Conservation (phyloP, 2,888 invertebrate species). For the Mythimna lalbum region DNA sequence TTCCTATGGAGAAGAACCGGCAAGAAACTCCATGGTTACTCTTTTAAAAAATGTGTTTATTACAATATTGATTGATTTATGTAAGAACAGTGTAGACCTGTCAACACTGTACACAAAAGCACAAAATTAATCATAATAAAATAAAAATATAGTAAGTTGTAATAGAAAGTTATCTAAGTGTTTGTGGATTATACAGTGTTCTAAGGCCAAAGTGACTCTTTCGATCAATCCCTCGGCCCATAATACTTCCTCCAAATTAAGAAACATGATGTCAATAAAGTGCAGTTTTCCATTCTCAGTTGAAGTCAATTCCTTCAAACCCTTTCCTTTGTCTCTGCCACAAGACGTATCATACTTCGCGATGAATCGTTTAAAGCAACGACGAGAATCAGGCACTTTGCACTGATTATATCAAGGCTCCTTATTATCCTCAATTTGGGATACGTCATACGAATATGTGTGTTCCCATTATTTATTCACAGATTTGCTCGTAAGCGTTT, state of each 20-base stretch:
- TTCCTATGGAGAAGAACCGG: too few species aligned
- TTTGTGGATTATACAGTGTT: too few species aligned
- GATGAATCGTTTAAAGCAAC: constrained; percentile 13
- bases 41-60: too few species aligned
- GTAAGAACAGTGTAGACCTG: too few species aligned
- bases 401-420: constrained; percentile 44
- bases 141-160: too few species aligned
- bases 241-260: neutral
- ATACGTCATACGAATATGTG: constrained; percentile 42
- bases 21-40: too few species aligned
- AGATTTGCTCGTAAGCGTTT: constrained; percentile 70
- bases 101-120: too few species aligned
- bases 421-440: constrained; percentile 49
- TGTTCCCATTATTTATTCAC: constrained; percentile 77
- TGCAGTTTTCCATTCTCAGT: neutral
- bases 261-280: neutral
- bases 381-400: constrained; percentile 31
- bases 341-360: constrained; percentile 15
- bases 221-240: neutral
- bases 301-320: constrained; percentile 2
- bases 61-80: too few species aligned
- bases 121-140: too few species aligned
- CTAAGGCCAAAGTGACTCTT: neutral
- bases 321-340: constrained; percentile 23
- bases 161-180: too few species aligned